Base-by-base conservation (phyloP, 2,113 vertebrate species). In the Zeus faber region DNA sequence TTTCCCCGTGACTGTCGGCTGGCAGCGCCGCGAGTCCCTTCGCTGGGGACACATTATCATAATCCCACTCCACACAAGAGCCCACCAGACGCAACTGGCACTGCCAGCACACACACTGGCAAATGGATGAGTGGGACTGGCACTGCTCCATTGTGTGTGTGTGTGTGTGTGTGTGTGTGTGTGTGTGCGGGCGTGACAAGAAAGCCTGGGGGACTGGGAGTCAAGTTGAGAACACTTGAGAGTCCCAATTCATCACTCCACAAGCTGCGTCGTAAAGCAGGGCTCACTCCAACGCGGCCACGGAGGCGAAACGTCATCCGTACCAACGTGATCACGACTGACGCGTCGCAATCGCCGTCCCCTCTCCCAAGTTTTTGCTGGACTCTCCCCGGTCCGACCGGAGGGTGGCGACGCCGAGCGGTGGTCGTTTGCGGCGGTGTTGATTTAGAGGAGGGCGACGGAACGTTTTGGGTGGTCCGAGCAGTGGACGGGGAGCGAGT, bases 61-160 rank as follows among this genome's bases (percentile, higher is more conserved):
- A 83, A 86, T 80, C 67, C 74, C 59, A 75, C 76, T 77, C 70
- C 52, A 82, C 65, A 79, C 67, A 60, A 79, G 72, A 72, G 72
- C 47, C 58, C 14, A 24, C 57, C 49, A 67, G 61, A 79, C 4
- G 5, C 50, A 53, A 55, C 56, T 46, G 68, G 52, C 57, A 56
- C 46, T 26, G 49, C 26, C 16, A 41, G 64, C 62, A 44, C 50
- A 63, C 49, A 46, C 54, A 54, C 9, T 33, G 39, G 39, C 21
- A 39, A 29, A 3, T 20, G 14, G 18, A 33, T 1, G 48, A 4
- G 5, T 6, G 20, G 22, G 35, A 21, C 22, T 39, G 31, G 50
- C 51, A 40, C 22, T n/a, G 51, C n/a, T 11, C 13, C 9, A 23
- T 2, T 26, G 37, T 26, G 33, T 25, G 51, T 54, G 51, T 41